Evolutionary conservation across 2,113 vertebrate genomes (phyloP), one percentile per base, ranked within the genome.

Genomic region (Globicephala melas): DNA sequence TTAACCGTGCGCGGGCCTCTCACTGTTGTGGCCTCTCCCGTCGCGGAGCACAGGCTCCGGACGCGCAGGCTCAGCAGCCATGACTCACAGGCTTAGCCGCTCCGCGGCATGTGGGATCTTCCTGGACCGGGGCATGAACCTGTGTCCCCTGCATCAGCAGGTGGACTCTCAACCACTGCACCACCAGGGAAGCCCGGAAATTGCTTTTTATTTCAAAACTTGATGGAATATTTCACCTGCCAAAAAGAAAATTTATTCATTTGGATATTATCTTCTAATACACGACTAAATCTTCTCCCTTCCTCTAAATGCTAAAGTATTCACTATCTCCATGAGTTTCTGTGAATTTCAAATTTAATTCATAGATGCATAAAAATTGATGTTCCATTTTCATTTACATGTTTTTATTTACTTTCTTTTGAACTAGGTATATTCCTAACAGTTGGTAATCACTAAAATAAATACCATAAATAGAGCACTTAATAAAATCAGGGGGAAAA

Each of bases 181-280:
- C 47, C 47, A 47, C 47, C 47, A 47, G 47, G 47, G 47, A 47
- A 47, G 47, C 47, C 11, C 47, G 63, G 23, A 97, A 94, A 90
- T 87, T 77, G 6, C 25, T 91, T 95, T 91, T 80, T 70, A 68
- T 94, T 96, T 96, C 25, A 92, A 94, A 97, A 92, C 25, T 79
- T 93, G 96, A 94, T 88, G 44, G 36, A 93, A 67, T 95, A 92
- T 85, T 89, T 97, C 93, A 94, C 13, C 71, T 88, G 2, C 55
- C 18, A 63, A 88, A 88, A 91, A 86, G 85, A 76, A 77, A 77
- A 11, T 53, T 63, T 87, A 95, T 63, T 83, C 25, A 95, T 96
- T 95, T 93, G 26, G 38, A 81, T 83, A 80, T 96, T 94, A 90
- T 87, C 14, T 80, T 94, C 44, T 82, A 94, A 68, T 73, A 83